Percentiles rank a stretch among this genome's conserved stretches.
These are phyloP conservation scores for Stomatorhinus ivindoensis DNA, from an alignment of 2,113 vertebrate genomes.

Conservation along the genomic window DNA sequence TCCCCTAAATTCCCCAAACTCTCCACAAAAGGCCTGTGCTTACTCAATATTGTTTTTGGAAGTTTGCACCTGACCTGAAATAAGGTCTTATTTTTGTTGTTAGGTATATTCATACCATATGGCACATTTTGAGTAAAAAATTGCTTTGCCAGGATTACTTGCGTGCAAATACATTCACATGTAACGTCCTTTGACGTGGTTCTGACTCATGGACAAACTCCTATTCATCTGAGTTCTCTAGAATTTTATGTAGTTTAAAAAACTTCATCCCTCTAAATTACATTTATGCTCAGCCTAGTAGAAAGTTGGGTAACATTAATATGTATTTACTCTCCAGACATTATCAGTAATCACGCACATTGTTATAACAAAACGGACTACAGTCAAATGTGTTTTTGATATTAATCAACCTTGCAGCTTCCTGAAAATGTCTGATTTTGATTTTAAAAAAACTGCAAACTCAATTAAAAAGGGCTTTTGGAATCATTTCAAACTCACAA, in stretches of 20 bases:
- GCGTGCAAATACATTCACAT: slow-evolving; percentile 50
- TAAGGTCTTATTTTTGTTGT: slow-evolving; percentile 22
- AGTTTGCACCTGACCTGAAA: slow-evolving; percentile 23
- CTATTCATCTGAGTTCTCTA: slow-evolving; percentile 56
- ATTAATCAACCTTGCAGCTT: neutral
- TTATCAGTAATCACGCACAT: neutral
- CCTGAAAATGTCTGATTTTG: neutral
- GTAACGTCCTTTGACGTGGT: slow-evolving; percentile 68
- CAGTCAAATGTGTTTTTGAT: neutral
- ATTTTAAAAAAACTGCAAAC: neutral
- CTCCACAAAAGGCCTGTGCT: slow-evolving; percentile 32
- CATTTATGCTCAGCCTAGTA: neutral
- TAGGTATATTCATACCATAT: slow-evolving; percentile 49
- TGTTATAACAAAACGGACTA: neutral
- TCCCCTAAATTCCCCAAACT: neutral
- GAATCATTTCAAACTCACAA: neutral
- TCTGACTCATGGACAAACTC: slow-evolving; percentile 45
- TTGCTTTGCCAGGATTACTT: slow-evolving; percentile 54
- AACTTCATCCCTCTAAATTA: slow-evolving; percentile 3
- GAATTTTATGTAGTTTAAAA: slow-evolving; percentile 34
- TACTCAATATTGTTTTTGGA: slow-evolving; percentile 22
- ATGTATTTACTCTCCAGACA: neutral
- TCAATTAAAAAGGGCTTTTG: neutral
- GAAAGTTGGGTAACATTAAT: neutral
- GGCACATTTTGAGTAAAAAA: slow-evolving; percentile 60